Evolutionary conservation across 2,113 vertebrate genomes (phyloP).

Genomic region (Chrysochloris asiatica): DNA sequence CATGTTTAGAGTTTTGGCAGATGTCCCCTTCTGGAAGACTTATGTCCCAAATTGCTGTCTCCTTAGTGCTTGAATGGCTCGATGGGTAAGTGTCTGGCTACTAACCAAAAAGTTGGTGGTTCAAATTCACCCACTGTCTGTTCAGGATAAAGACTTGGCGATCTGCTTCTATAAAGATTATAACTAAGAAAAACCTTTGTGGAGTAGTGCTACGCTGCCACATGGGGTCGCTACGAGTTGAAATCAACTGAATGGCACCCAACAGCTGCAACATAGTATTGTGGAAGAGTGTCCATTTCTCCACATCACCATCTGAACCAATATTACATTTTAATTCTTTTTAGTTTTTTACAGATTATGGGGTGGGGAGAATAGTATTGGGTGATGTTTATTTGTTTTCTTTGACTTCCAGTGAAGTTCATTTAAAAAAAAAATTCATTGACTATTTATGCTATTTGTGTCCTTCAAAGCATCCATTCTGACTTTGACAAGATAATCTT

Average conservation of each 20-base stretch:
- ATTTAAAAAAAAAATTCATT: background rate
- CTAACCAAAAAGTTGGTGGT: background rate
- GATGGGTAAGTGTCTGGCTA: background rate
- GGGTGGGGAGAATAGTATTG: background rate
- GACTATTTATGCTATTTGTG: background rate
- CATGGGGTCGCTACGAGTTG: background rate
- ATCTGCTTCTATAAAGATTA: background rate
- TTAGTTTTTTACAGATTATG: background rate
- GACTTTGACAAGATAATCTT: background rate
- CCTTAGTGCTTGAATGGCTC: background rate
- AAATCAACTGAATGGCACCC: background rate
- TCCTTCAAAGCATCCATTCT: background rate
- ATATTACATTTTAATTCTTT: background rate
- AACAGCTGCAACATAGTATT: background rate
- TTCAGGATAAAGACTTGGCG: background rate
- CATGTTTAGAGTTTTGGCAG: background rate
- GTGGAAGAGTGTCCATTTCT: background rate
- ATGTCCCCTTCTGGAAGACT: fast-evolving
- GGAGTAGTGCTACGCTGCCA: background rate
- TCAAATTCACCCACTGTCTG: background rate
- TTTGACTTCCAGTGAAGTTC: background rate
- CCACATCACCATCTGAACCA: background rate
- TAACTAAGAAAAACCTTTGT: background rate
- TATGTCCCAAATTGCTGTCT: background rate
- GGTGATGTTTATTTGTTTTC: background rate